Percentiles rank a stretch among this genome's conserved stretches.
These are phyloP conservation scores for Drosophila tanythrix DNA, from an alignment of 2,888 invertebrate species.

Conservation along the genomic window DNA sequence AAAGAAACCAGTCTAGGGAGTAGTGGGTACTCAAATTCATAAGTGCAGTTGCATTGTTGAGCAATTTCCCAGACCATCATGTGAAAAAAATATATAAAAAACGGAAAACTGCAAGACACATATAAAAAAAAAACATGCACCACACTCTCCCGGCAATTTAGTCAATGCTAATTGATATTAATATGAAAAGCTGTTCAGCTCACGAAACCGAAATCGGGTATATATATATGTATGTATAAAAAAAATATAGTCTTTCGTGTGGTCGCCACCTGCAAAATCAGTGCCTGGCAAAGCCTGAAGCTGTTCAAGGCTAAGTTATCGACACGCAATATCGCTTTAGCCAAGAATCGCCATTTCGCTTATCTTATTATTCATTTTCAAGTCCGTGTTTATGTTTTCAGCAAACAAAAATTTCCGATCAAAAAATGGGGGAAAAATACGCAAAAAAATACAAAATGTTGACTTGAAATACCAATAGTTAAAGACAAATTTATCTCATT, in stretches of 20 bases:
- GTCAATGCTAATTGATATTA: constrained; percentile 68
- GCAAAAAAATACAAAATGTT: constrained; percentile 8
- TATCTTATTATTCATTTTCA: background rate
- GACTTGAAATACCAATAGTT: constrained; percentile 28
- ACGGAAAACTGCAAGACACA: constrained; percentile 15
- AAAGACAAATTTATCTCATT: constrained; percentile 55
- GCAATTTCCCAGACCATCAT: constrained; percentile 59
- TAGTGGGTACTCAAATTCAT: constrained; percentile 26
- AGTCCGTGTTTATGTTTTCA: constrained; percentile 2
- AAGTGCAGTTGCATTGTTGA: constrained; percentile 45
- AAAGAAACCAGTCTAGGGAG: constrained; percentile 16
- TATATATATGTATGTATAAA: background rate
- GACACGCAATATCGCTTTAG: constrained; percentile 8
- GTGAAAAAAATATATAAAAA: constrained; percentile 50
- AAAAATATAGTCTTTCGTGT: constrained; percentile 13
- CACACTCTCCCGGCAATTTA: constrained; percentile 50
- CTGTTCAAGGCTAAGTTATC: background rate
- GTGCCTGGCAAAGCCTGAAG: background rate
- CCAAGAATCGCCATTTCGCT: background rate
- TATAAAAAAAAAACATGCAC: constrained; percentile 32
- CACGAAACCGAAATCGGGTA: constrained; percentile 28
- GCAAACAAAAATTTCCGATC: constrained; percentile 5
- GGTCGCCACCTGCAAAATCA: constrained; percentile 2
- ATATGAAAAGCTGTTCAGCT: constrained; percentile 54
- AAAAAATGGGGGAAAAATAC: background rate